Percentiles rank a stretch among this genome's conserved stretches.
These are phyloP conservation scores for Odocoileus virginianus DNA, from an alignment of 2,113 vertebrate species.

Conservation along the genomic window DNA sequence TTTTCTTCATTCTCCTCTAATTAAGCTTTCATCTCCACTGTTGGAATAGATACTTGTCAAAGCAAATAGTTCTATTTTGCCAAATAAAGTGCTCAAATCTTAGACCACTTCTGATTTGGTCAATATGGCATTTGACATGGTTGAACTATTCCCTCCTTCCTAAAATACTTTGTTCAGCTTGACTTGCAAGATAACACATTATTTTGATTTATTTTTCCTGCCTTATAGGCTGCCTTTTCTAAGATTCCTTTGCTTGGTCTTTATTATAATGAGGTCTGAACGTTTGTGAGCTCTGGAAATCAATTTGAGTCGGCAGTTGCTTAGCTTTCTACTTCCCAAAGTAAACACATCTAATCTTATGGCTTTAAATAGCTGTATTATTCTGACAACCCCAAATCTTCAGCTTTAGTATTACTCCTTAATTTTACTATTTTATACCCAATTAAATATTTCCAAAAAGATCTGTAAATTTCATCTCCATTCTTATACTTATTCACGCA, in stretches of 20 bases:
- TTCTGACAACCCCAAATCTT: neutral
- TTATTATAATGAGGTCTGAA: neutral
- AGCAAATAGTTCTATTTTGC: neutral
- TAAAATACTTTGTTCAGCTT: neutral
- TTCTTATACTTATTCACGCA: neutral
- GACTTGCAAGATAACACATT: neutral
- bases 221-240: neutral
- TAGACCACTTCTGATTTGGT: neutral
- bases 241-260: neutral
- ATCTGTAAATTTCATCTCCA: neutral
- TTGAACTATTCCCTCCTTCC: neutral
- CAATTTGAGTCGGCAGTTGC: neutral
- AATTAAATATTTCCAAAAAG: neutral
- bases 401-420: neutral
- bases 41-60: neutral
- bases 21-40: neutral
- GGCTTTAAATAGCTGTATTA: neutral
- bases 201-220: neutral
- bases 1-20: neutral
- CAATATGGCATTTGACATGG: neutral
- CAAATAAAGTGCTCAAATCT: neutral
- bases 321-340: neutral
- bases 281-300: neutral
- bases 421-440: neutral
- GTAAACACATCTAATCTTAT: neutral